Conservation (phyloP, 2,797 vertebrate species). For the Syngnathus rostellatus region DNA sequence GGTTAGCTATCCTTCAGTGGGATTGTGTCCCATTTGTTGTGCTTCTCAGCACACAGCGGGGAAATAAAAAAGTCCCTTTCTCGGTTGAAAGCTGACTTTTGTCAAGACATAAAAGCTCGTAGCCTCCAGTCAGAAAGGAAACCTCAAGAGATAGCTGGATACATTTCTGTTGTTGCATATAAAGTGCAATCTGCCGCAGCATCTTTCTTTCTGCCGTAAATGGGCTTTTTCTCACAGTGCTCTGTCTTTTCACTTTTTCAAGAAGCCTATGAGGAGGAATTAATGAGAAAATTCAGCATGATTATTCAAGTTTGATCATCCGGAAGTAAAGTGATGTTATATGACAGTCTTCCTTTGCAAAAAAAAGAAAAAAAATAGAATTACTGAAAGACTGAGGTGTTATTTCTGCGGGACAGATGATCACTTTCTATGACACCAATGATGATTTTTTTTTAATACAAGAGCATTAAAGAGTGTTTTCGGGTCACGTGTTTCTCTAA, state of each 20-base stretch:
- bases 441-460: not conserved
- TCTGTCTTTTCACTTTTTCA: not conserved
- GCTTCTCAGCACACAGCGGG: not conserved
- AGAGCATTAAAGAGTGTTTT: not conserved
- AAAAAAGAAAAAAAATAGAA: no score
- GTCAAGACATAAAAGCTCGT: not conserved
- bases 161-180: not conserved
- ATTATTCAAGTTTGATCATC: not conserved
- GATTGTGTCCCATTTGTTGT: not conserved
- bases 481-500: not conserved
- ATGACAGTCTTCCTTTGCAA: no score
- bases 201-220: no score
- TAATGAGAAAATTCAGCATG: not conserved
- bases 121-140: not conserved
- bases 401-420: not conserved
- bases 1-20: not conserved
- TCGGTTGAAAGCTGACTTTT: not conserved
- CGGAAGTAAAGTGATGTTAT: not conserved
- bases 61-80: not conserved
- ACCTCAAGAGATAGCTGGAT: not conserved
- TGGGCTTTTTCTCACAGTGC: not conserved
- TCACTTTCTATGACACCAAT: not conserved
- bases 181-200: not conserved
- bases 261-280: not conserved
- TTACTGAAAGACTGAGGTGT: not conserved